Percentiles rank a stretch among this genome's conserved stretches.
These are phyloP conservation scores for Oreortyx pictus DNA, from an alignment of 2,797 vertebrate species.

Conservation along the genomic window DNA sequence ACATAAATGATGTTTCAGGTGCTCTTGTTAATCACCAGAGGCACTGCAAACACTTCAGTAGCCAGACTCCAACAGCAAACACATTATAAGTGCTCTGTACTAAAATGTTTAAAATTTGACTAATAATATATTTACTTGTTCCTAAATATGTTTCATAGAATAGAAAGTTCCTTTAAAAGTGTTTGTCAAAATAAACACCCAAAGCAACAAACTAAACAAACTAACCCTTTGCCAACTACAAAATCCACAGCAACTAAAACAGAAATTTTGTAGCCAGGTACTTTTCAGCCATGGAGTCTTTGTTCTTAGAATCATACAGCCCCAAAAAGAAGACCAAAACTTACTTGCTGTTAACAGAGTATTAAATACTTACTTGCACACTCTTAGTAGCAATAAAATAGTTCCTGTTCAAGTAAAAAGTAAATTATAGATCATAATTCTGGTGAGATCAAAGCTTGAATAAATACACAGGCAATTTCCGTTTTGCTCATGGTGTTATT, in stretches of 20 bases:
- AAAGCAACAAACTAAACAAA: background rate
- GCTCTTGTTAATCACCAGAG: background rate
- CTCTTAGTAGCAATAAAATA: background rate
- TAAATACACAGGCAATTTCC: background rate
- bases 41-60: background rate
- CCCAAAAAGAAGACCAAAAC: background rate
- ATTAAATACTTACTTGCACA: background rate
- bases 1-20: background rate
- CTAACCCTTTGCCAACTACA: background rate
- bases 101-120: background rate
- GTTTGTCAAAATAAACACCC: background rate
- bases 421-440: background rate
- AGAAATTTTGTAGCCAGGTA: background rate
- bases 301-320: background rate
- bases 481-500: background rate
- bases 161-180: background rate
- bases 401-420: background rate
- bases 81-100: background rate
- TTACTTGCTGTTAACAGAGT: background rate
- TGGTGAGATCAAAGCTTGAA: background rate
- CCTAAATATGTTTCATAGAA: background rate
- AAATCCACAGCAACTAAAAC: background rate
- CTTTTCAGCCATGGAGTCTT: background rate
- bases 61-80: background rate
- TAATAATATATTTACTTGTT: background rate